Evolutionary conservation across 2,797 vertebrate genomes (phyloP), one percentile per base, ranked within the genome.

Genomic region (Botia almorhae): DNA sequence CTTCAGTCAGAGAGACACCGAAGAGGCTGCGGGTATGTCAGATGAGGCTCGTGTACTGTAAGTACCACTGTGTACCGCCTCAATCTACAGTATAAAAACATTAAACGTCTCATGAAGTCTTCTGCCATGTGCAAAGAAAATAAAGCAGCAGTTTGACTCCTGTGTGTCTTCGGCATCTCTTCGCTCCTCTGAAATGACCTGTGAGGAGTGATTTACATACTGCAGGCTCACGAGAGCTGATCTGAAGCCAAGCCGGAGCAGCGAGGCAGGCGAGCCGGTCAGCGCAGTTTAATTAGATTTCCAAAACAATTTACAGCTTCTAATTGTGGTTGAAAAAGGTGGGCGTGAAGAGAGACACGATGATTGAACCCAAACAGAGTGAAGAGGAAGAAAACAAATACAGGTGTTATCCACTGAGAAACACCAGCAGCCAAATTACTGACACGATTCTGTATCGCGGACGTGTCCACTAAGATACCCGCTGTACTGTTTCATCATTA

Each of bases 281-380:
- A 85, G 81, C 84, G 80, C 81, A 85, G 88, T 91, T 90, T 92
- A 93, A 94, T 93, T 92, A 89, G 87, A 90, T 91, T 90, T 89
- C 86, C 84, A 92, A 91, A 93, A 92, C 91, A 91, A 92, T 93
- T 94, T 90, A 91, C 90, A 88, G 87, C 82, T 81, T 87, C 88
- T 93, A 92, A 93, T 92, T 89, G 75, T 53, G 77, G 88, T 91
- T 91, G 89, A 91, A 81, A 85, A 83, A 69, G 19, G 63, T 56
- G 48, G 33, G 60, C 78, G 60, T 75, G 10, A 36, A 58, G 68
- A 74, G 78, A 74, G 12, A 46, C 61, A 29, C n/a, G 76, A 69
- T 71, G 78, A 92, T 90, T 88, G 84, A 90, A 90, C 81, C 81
- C 60, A 64, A 74, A 76, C 67, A 75, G 61, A 21, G 29, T 53